A percentile compares a stretch with the other conserved stretches of the same genome.
Evolutionary conservation across 2,113 vertebrate species (phyloP).

Genomic region (Myrmophylax atrothorax): DNA sequence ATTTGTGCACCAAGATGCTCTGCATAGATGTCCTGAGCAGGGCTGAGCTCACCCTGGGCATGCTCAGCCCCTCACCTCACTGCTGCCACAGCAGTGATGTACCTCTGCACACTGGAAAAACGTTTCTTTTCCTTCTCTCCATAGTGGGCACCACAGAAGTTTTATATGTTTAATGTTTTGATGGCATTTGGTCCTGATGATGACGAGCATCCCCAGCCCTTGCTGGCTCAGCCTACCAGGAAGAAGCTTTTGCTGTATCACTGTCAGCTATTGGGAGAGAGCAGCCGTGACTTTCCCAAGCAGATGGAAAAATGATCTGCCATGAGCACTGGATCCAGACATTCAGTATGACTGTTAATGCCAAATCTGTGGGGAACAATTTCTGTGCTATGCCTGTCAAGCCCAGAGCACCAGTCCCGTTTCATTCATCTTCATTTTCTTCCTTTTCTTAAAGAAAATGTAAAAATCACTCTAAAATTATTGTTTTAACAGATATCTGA

Average conservation of each 20-base stretch:
- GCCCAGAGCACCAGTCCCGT: not conserved
- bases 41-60: not conserved
- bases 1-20: not conserved
- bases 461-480: not conserved
- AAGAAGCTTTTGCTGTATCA: not conserved
- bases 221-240: not conserved
- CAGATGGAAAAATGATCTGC: constrained; percentile 21
- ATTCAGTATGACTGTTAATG: not conserved
- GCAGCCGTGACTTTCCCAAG: not conserved
- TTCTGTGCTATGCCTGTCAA: not conserved
- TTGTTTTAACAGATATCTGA: not conserved
- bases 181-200: not conserved
- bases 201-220: not conserved
- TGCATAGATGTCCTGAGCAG: not conserved
- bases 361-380: not conserved
- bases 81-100: fast-evolving
- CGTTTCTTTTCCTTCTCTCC: not conserved
- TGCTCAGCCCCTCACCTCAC: not conserved
- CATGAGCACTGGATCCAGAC: not conserved
- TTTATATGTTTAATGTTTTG: not conserved
- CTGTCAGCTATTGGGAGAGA: not conserved
- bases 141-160: not conserved
- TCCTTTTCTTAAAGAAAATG: not conserved
- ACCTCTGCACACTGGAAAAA: not conserved
- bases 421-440: constrained; percentile 16